Evolutionary conservation across 2,797 vertebrate genomes (phyloP), one percentile per base, ranked within the genome.

Genomic region (Gallinago solitaria): DNA sequence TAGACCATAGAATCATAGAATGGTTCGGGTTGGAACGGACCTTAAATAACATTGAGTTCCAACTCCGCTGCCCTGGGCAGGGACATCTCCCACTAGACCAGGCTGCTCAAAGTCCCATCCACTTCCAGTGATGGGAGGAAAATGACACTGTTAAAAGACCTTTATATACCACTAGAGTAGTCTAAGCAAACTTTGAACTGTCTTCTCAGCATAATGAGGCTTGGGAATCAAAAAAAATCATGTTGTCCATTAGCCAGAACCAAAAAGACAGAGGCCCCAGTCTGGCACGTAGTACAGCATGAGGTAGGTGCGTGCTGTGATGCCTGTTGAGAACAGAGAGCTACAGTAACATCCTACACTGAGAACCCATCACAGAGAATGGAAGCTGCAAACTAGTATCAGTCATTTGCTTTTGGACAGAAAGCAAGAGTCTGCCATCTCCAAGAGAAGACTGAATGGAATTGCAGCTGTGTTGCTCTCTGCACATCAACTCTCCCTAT

Each of bases 271-370:
- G 35, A 69, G 25, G n/a, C 8, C 6, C 9, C 65, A 64, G 16
- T 20, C 12, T 71, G 19, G 13, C 4, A 11, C 0, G 2, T 4
- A 4, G 21, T 9, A 28, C 10, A 45, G 6, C 27, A 8, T 37
- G 45, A 79, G 24, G 24, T 27, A 83, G 24, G 16, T 65, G 14
- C 1, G 0, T 70, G 18, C 19, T 24, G 5, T 3, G 23, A 56
- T 18, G 24, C 15, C 9, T 0, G 0, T 3, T 79, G 21, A 13
- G 51, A 73, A 56, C 10, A 53, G 7, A 9, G 71, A 89, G 37
- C 7, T 61, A n/a, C 57, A 41, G 16, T n/a, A 54, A 11, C 33
- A 47, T 60, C 70, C 41, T 16, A 20, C 32, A 32, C 1, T 3
- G 20, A 50, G 35, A 95, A 41, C 15, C 19, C 1, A 2, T 7